These are phyloP conservation scores for Hoplostethus mediterraneus DNA, from an alignment of 2,797 vertebrate genomes.

Conservation along the genomic window DNA sequence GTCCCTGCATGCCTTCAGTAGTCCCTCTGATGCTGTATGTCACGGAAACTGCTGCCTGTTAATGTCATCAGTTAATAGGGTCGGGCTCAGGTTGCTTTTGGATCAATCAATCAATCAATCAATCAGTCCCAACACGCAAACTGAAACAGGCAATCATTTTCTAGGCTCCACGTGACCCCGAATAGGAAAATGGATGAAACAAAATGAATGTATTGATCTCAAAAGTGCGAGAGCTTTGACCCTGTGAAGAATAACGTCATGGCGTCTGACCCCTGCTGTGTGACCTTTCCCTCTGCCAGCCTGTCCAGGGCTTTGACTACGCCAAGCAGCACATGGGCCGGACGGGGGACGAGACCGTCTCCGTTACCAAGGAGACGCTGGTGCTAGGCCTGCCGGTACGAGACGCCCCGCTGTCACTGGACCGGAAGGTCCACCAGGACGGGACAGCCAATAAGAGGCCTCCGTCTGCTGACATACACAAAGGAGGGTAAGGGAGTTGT, in stretches of 20 bases:
- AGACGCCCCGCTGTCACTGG: constrained; percentile 90
- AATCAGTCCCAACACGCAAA: constrained; percentile 4
- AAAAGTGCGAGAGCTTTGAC: neutral
- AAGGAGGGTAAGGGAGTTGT: constrained; percentile 87
- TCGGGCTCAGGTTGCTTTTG: constrained; percentile 6
- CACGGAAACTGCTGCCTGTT: neutral
- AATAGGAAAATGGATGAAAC: neutral
- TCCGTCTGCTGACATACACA: constrained; percentile 91
- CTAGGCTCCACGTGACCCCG: too few species aligned
- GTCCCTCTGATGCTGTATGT: constrained; percentile 6
- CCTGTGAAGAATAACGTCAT: neutral
- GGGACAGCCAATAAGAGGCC: constrained; percentile 92
- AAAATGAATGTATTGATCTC: constrained; percentile 10
- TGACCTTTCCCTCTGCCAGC: constrained; percentile 78
- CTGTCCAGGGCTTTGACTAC: constrained; percentile 98
- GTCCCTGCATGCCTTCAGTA: constrained; percentile 30
- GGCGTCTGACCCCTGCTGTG: constrained; percentile 23
- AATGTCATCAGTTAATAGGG: neutral
- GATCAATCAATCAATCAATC: neutral
- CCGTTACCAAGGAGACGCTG: constrained; percentile 95
- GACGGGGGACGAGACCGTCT: constrained; percentile 91
- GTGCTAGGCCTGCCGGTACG: constrained; percentile 91
- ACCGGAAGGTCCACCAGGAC: constrained; percentile 91
- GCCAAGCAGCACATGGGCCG: constrained; percentile 98
- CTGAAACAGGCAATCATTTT: neutral